Evolutionary conservation across 2,113 vertebrate species (phyloP).

Genomic region (Onychostruthus taczanowskii): DNA sequence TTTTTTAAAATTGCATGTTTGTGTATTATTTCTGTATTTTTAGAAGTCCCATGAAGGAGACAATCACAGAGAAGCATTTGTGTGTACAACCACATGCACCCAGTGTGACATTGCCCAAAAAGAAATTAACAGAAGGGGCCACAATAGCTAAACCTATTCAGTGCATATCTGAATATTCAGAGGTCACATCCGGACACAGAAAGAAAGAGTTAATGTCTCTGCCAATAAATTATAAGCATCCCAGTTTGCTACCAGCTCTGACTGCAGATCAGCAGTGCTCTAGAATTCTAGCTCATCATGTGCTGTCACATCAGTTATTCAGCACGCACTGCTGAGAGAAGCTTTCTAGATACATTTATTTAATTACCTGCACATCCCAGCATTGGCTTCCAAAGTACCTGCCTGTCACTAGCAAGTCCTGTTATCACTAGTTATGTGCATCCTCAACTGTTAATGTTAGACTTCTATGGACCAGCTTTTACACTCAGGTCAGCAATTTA

Average conservation of each 20-base stretch:
- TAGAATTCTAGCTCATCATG: neutral
- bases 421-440: neutral
- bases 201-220: neutral
- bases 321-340: neutral
- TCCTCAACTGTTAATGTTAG: neutral
- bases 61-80: neutral
- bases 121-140: neutral
- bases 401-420: neutral
- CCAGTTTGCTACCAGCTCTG: neutral
- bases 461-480: neutral
- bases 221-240: neutral
- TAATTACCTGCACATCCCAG: neutral
- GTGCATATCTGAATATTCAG: neutral
- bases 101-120: neutral
- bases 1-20: neutral
- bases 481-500: neutral
- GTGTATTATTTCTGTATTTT: neutral
- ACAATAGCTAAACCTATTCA: neutral
- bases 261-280: neutral
- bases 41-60: neutral
- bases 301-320: slow-evolving; percentile 31
- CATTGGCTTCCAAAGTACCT: neutral
- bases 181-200: neutral
- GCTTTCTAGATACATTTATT: slow-evolving; percentile 42
- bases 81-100: neutral